Conservation (phyloP, 1,140 invertebrate species). For the Penaeus chinensis region DNA sequence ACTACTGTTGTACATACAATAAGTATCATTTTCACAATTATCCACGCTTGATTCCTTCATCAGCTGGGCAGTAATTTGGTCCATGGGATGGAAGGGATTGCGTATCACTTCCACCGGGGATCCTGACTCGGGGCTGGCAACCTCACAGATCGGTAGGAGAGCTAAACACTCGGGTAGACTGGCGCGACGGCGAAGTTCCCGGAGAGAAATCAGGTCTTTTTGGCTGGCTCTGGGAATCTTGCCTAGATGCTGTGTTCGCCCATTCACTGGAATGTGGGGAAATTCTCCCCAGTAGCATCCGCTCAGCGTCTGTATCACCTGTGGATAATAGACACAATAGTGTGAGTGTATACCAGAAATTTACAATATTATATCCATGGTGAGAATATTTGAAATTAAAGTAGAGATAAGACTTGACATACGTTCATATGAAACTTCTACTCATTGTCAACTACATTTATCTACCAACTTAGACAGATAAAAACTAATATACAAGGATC, state of each 20-base stretch:
- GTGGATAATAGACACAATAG: not conserved
- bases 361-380: no score
- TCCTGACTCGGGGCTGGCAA: not conserved
- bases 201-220: slow-evolving; percentile 26
- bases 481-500: no score
- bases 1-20: slow-evolving; percentile 17
- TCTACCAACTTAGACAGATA: no score
- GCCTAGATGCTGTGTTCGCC: not conserved
- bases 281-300: slow-evolving; percentile 52
- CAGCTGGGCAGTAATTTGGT: not conserved
- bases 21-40: not conserved
- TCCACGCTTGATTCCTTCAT: not conserved
- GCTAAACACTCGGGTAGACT: slow-evolving; percentile 12
- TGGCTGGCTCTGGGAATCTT: not conserved
- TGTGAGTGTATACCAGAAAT: no score
- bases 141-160: slow-evolving; percentile 35
- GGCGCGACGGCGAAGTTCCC: not conserved
- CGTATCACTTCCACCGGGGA: not conserved
- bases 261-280: slow-evolving; percentile 50
- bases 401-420: no score
- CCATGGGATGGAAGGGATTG: not conserved
- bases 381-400: no score
- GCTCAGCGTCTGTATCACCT: slow-evolving; percentile 52
- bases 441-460: no score
- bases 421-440: no score